Evolutionary conservation across 2,797 vertebrate genomes (phyloP).

Genomic region (Typhlichthys eigenmanni): DNA sequence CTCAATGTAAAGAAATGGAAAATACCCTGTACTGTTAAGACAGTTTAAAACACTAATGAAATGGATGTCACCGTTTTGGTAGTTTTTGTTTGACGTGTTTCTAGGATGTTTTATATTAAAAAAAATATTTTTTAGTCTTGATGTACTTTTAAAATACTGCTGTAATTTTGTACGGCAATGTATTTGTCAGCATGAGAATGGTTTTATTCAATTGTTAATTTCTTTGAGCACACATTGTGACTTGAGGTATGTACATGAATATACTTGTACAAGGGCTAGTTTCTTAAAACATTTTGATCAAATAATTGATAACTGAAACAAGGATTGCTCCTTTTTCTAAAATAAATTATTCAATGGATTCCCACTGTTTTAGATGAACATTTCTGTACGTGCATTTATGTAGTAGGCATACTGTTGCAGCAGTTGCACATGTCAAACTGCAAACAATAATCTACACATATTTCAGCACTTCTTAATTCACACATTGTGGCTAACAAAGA

Average conservation of each 20-base stretch:
- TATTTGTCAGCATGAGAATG: conserved; percentile 80
- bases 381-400: too few relatives aligned
- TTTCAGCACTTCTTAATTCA: not conserved
- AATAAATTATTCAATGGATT: not conserved
- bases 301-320: conserved; percentile 56
- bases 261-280: conserved; percentile 81
- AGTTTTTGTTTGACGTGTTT: conserved; percentile 79
- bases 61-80: conserved; percentile 74
- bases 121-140: conserved; percentile 80
- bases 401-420: too few relatives aligned
- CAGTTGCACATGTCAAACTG: too few relatives aligned
- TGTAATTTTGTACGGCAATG: conserved; percentile 77
- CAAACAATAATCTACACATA: too few relatives aligned
- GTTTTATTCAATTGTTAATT: conserved; percentile 67
- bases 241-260: conserved; percentile 68
- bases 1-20: conserved; percentile 74
- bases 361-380: too few relatives aligned
- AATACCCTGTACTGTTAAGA: conserved; percentile 29
- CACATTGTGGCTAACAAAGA: conserved; percentile 4
- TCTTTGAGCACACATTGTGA: conserved; percentile 73
- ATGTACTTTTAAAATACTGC: conserved; percentile 74
- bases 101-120: conserved; percentile 79
- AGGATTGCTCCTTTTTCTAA: conserved; percentile 29
- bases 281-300: conserved; percentile 71
- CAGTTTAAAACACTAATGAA: conserved; percentile 61